Percentiles rank a stretch among this genome's conserved stretches.
Evolutionary conservation across 2,113 vertebrate species (phyloP).

Genomic region (Fukomys damarensis): DNA sequence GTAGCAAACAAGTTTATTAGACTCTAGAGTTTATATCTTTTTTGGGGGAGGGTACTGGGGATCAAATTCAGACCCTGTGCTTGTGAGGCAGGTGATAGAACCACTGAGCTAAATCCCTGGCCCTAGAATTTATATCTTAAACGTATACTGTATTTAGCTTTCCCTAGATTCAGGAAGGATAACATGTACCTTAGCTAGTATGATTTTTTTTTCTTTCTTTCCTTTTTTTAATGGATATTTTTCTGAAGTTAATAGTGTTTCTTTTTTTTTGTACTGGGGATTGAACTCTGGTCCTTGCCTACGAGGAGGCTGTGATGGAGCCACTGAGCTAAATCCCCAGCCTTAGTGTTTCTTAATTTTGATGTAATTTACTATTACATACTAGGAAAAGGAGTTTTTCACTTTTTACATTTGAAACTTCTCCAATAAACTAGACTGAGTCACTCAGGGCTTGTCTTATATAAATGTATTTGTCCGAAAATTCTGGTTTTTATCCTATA

Average conservation of each 20-base stretch:
- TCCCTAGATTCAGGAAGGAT: not conserved
- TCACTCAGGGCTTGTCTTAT: not conserved
- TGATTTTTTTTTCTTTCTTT: not conserved
- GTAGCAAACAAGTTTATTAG: conserved; percentile 28
- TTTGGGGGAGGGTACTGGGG: too few species aligned
- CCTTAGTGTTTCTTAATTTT: conserved; percentile 19
- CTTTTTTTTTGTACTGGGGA: too few species aligned
- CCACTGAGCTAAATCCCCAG: too few species aligned
- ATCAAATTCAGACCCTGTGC: too few species aligned
- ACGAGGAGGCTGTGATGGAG: too few species aligned
- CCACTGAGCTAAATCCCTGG: too few species aligned
- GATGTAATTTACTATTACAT: not conserved
- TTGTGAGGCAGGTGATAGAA: too few species aligned
- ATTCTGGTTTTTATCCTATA: not conserved
- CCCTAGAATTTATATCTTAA: conserved; percentile 23
- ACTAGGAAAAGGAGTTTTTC: conserved; percentile 19
- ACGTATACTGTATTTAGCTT: not conserved
- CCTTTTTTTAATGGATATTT: not conserved
- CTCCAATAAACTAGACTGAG: not conserved
- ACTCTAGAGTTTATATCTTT: conserved; percentile 1
- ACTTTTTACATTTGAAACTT: not conserved
- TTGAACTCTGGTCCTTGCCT: too few species aligned
- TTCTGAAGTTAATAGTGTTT: not conserved
- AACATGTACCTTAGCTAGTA: not conserved
- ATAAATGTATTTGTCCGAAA: not conserved